phyloP scores from a whole-genome alignment of 2,888 invertebrate genomes.

The Clistopyga incitator region DNA sequence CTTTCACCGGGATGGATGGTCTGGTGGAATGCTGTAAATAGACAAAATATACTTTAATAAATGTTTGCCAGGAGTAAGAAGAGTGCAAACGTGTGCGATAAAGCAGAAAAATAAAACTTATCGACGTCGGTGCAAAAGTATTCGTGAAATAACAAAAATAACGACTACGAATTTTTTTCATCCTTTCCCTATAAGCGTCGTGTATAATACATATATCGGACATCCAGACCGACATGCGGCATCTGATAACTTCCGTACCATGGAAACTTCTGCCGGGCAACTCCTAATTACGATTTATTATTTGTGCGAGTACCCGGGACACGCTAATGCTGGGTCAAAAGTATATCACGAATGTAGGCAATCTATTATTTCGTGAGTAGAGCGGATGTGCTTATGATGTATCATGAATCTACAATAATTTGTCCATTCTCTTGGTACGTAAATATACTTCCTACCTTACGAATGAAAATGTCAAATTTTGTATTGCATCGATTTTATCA shows the following conservation, averaged over 20 bases:
- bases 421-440: neutral
- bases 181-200: slow-evolving; percentile 56
- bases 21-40: slow-evolving; percentile 82
- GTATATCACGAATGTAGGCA: slow-evolving; percentile 5
- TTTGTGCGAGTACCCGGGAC: slow-evolving; percentile 9
- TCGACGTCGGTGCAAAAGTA: slow-evolving; percentile 46
- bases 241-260: slow-evolving; percentile 10
- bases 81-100: slow-evolving; percentile 67
- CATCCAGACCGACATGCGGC: slow-evolving; percentile 1
- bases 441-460: neutral
- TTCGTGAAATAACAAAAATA: slow-evolving; percentile 57
- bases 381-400: neutral
- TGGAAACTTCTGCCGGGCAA: neutral
- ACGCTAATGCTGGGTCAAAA: slow-evolving; percentile 18
- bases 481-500: neutral
- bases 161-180: slow-evolving; percentile 50
- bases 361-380: slow-evolving; percentile 2
- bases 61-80: slow-evolving; percentile 23
- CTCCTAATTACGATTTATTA: slow-evolving; percentile 44
- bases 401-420: neutral
- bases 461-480: neutral
- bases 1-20: slow-evolving; percentile 83
- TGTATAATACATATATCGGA: slow-evolving; percentile 70
- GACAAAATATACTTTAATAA: slow-evolving; percentile 45
- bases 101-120: slow-evolving; percentile 56